Conservation (phyloP, 2,113 vertebrate species). For the Cathartes aura region DNA sequence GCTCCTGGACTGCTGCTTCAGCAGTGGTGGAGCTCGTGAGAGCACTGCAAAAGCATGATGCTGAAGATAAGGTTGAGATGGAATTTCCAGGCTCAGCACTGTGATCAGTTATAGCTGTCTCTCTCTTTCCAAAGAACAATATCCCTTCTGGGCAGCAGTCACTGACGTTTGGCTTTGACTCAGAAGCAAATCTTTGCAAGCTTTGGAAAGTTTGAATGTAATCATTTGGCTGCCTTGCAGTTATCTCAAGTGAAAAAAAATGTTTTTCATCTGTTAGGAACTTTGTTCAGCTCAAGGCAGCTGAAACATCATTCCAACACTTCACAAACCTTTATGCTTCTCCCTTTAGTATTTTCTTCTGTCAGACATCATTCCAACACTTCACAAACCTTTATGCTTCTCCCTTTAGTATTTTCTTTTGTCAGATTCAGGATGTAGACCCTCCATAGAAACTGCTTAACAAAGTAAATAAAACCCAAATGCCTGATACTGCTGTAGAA, state of each 20-base stretch:
- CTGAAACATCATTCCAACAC: constrained; percentile 15
- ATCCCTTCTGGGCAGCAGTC: constrained; percentile 58
- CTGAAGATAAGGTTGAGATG: constrained; percentile 38
- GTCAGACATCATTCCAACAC: neutral
- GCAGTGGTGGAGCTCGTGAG: neutral
- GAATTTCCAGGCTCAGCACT: constrained; percentile 59
- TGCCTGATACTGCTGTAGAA: neutral
- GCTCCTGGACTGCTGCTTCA: constrained; percentile 17
- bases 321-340: neutral
- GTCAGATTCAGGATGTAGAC: neutral
- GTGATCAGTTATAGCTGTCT: constrained; percentile 13
- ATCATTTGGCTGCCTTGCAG: constrained; percentile 40
- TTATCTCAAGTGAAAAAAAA: constrained; percentile 57
- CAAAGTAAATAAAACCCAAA: neutral
- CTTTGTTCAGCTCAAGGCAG: neutral
- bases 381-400: neutral
- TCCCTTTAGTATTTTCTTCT: neutral
- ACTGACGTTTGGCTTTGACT: constrained; percentile 38
- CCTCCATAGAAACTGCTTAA: neutral
- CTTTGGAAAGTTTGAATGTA: constrained; percentile 59
- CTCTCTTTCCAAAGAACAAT: constrained; percentile 42
- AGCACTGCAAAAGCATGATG: constrained; percentile 3
- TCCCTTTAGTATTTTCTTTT: neutral
- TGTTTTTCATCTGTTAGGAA: constrained; percentile 51
- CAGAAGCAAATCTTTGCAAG: constrained; percentile 50